Evolutionary conservation across 2,113 vertebrate species (phyloP).

Genomic region (Takifugu flavidus): DNA sequence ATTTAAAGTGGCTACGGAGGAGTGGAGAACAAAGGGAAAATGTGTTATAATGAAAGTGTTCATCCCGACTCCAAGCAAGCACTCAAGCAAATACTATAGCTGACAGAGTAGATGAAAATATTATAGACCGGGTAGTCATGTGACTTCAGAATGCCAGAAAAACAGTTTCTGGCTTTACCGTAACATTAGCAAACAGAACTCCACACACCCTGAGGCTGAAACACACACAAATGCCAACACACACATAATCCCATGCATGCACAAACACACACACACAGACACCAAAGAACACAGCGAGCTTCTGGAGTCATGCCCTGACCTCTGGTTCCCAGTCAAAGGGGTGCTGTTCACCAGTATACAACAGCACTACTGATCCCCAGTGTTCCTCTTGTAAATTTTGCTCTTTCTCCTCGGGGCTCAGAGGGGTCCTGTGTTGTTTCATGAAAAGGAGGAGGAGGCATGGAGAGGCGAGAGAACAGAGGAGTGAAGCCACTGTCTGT

Average conservation of each 20-base stretch:
- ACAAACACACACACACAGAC: slow-evolving; percentile 18
- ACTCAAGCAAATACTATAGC: slow-evolving; percentile 45
- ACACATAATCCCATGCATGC: slow-evolving; percentile 40
- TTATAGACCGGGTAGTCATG: slow-evolving; percentile 48
- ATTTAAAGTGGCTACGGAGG: slow-evolving; percentile 39
- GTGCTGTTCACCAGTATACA: slow-evolving; percentile 63
- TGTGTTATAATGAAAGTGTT: slow-evolving; percentile 4
- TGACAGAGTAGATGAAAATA: slow-evolving; percentile 47
- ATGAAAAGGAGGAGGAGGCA: slow-evolving; percentile 60
- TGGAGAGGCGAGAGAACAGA: slow-evolving; percentile 44
- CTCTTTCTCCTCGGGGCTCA: slow-evolving; percentile 66
- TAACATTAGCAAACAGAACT: slow-evolving; percentile 47
- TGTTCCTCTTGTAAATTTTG: slow-evolving; percentile 72
- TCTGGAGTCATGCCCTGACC: slow-evolving; percentile 63
- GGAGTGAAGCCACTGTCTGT: slow-evolving; percentile 62
- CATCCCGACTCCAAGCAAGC: slow-evolving; percentile 34
- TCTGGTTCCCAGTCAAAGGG: slow-evolving; percentile 61
- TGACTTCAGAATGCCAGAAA: slow-evolving; percentile 54
- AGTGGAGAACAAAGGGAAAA: slow-evolving; percentile 27
- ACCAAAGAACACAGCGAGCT: slow-evolving; percentile 50
- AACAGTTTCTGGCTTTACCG: slow-evolving; percentile 57
- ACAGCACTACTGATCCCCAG: slow-evolving; percentile 63
- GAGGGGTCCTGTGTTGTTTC: slow-evolving; percentile 65
- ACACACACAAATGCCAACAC: slow-evolving; percentile 44
- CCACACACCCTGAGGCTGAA: slow-evolving; percentile 42